Conservation (phyloP, 2,888 invertebrate genomes). For the Unio pictorum region DNA sequence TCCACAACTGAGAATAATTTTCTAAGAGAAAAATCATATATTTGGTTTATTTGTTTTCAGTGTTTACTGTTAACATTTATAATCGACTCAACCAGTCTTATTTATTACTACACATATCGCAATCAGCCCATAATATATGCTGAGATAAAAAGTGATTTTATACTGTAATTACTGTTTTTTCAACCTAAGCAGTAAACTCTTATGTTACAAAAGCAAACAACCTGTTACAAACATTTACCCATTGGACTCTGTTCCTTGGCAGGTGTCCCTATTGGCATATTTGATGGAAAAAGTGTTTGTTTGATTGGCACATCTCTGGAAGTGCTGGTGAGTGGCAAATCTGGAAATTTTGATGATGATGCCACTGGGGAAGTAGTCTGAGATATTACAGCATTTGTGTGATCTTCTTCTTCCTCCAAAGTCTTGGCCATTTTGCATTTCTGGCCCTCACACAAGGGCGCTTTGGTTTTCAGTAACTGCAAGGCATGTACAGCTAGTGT, state of each 20-base stretch:
- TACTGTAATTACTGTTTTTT: too few species aligned
- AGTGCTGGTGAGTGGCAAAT: background rate
- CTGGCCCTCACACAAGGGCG: constrained; percentile 81
- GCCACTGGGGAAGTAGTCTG: background rate
- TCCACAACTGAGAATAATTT: too few species aligned
- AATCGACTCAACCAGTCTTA: too few species aligned
- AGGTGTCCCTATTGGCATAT: constrained; percentile 8
- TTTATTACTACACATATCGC: too few species aligned
- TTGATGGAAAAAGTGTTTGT: constrained; percentile 6
- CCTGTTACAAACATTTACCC: constrained; percentile 6
- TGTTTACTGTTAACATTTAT: too few species aligned
- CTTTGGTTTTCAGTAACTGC: constrained; percentile 87
- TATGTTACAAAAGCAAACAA: background rate
- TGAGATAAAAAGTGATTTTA: too few species aligned
- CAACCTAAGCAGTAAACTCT: too few species aligned
- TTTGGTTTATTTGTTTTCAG: too few species aligned
- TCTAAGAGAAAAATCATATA: too few species aligned
- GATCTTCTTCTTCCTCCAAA: constrained; percentile 12
- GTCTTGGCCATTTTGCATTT: constrained; percentile 60
- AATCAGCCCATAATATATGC: too few species aligned
- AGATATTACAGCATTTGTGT: background rate
- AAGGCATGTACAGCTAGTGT: constrained; percentile 93
- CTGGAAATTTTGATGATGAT: constrained; percentile 17
- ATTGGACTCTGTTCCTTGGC: constrained; percentile 6
- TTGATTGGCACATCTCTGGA: background rate